Evolutionary conservation across 2,888 invertebrate species (phyloP), one percentile per base, ranked within the genome.

Genomic region (Alloscopus bannaensis): DNA sequence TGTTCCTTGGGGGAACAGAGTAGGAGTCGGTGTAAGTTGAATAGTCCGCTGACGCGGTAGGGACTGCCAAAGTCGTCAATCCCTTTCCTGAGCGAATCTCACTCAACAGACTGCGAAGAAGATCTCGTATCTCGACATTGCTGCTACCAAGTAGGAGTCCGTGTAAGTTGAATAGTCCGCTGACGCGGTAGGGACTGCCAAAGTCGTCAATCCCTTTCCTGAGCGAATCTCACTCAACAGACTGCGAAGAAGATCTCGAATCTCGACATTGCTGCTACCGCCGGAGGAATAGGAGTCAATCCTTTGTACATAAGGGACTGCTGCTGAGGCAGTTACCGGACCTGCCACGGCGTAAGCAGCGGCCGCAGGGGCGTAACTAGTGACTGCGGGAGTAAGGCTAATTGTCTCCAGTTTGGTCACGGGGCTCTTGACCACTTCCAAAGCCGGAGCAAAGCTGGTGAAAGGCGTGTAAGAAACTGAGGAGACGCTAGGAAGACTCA

Each of bases 1-100:
- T 80, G 55, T 76, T 76, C 24, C 64, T 71, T 1, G 80, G 75
- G 50, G 80, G 75, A 31, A 69, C 73, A 70, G 65, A 57, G 45
- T 80, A 80, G 45, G 80, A 80, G 55, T 80, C 80, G 16, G 11
- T 20, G 20, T 11, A 4, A 16, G 18, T n/a, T 3, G 59, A 31
- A 18, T 31, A 52, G 16, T 31, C 22, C 18, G n/a, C 24, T 3
- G 11, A 22, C 20, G 36, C 8, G 8, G 36, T 22, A 13, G 55
- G 55, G 40, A 13, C 40, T 1, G 65, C 29, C 11, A 16, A 16
- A n/a, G n/a, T n/a, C n/a, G n/a, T n/a, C n/a, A n/a, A n/a, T n/a
- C n/a, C n/a, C 16, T 11, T 42, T 42, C 42, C 42, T 28, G 11
- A 13, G 31, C 75, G n/a, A 8, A 75, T 24, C n/a, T 75, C 75